phyloP scores from a whole-genome alignment of 2,888 invertebrate species.

The Drosophila nigricruria region DNA sequence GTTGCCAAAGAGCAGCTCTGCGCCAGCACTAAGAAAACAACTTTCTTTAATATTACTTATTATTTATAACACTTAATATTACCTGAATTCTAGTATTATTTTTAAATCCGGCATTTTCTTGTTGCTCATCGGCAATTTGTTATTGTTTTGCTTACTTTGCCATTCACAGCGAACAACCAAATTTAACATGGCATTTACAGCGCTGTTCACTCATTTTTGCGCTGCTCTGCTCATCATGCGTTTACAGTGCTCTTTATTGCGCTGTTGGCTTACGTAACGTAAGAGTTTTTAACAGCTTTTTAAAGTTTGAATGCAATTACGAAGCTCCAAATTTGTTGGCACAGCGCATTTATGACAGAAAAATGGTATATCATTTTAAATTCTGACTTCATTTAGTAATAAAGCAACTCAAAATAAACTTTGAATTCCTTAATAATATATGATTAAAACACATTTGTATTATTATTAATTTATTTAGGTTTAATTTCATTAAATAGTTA shows the following conservation, averaged over 20 bases:
- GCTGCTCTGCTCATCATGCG: constrained; percentile 11
- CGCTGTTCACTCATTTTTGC: background rate
- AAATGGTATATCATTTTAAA: background rate
- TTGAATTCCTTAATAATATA: background rate
- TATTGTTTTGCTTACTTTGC: constrained; percentile 26
- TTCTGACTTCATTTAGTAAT: background rate
- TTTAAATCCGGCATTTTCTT: constrained; percentile 62
- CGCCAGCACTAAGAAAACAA: constrained; percentile 90
- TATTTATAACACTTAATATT: background rate
- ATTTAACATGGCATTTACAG: background rate
- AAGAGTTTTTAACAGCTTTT: background rate
- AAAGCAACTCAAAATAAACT: background rate
- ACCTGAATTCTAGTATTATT: constrained; percentile 82
- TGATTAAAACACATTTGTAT: constrained; percentile 13
- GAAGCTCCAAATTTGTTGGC: background rate
- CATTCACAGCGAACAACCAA: constrained; percentile 22
- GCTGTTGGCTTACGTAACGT: background rate
- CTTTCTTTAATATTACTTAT: background rate
- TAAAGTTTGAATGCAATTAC: background rate
- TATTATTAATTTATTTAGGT: constrained; percentile 76
- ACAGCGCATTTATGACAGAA: background rate
- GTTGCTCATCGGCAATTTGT: constrained; percentile 9
- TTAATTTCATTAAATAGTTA: constrained; percentile 78
- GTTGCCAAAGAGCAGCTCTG: constrained; percentile 95
- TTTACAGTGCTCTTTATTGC: constrained; percentile 3